These are phyloP conservation scores for Picus viridis DNA, from an alignment of 2,797 vertebrate genomes.

Conservation along the genomic window DNA sequence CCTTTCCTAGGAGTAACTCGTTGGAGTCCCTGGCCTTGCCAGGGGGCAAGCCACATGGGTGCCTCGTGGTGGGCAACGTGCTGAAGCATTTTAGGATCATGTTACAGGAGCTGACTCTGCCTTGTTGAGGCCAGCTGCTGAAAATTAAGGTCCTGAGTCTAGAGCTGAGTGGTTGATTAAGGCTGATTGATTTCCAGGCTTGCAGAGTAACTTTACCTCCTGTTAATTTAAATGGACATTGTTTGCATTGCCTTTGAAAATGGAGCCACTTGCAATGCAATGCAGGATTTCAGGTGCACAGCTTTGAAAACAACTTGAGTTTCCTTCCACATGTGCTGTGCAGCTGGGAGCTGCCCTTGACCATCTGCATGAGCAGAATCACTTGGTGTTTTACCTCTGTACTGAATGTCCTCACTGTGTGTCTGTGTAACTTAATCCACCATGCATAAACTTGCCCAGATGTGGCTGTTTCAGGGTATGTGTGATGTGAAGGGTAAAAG, in stretches of 20 bases:
- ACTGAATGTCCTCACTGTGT: not conserved
- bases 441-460: not conserved
- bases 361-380: not conserved
- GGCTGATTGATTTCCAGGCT: constrained; percentile 11
- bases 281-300: not conserved
- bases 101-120: not conserved
- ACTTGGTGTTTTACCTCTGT: not conserved
- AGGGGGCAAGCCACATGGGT: not conserved
- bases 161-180: not conserved
- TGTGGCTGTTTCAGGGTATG: not conserved
- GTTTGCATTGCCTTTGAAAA: not conserved
- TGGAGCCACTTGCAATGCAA: not conserved
- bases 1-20: not conserved
- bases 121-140: not conserved
- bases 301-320: not conserved
- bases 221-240: rapidly evolving
- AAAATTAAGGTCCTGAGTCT: not conserved
- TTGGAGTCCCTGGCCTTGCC: not conserved
- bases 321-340: not conserved
- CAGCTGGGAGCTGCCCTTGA: not conserved
- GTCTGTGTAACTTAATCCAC: not conserved
- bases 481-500: not conserved
- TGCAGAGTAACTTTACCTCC: not conserved
- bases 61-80: not conserved
- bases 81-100: not conserved